Percentiles rank a stretch among this genome's conserved stretches.
Evolutionary conservation across 2,113 vertebrate species (phyloP).

Genomic region (Melanerpes formicivorus): DNA sequence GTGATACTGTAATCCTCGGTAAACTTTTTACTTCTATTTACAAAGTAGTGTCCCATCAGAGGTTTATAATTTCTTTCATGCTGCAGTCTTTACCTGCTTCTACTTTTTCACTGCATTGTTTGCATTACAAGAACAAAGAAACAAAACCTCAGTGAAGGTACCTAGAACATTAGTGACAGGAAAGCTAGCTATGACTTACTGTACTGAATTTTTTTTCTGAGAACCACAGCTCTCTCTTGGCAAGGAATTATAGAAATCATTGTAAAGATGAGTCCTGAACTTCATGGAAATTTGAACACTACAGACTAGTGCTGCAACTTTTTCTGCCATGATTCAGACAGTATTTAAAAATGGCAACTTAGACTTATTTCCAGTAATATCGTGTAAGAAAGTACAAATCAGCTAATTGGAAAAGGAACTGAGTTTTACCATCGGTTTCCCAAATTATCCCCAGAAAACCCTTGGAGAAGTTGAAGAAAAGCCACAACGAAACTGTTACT

Average conservation of each 20-base stretch:
- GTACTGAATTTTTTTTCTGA: not conserved
- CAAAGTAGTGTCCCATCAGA: not conserved
- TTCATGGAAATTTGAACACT: not conserved
- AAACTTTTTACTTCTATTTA: not conserved
- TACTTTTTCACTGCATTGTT: not conserved
- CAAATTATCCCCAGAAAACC: not conserved
- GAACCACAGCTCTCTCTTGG: not conserved
- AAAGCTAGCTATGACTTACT: not conserved
- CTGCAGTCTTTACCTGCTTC: not conserved
- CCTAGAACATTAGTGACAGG: not conserved
- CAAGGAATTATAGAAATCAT: not conserved
- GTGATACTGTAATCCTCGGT: no score
- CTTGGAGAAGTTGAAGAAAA: slow-evolving; percentile 16
- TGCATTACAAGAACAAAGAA: not conserved
- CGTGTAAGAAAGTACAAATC: not conserved
- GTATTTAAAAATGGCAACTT: not conserved
- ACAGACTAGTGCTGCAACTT: not conserved
- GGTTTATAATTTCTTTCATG: not conserved
- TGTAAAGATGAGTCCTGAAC: not conserved
- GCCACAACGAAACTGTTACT: not conserved
- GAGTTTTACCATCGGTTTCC: not conserved
- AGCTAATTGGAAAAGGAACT: not conserved
- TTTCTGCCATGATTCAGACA: not conserved
- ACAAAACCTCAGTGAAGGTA: not conserved
- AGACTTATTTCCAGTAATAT: not conserved